Evolutionary conservation across 2,113 vertebrate species (phyloP), one percentile per base, ranked within the genome.

Genomic region (Amphilophus citrinellus): DNA sequence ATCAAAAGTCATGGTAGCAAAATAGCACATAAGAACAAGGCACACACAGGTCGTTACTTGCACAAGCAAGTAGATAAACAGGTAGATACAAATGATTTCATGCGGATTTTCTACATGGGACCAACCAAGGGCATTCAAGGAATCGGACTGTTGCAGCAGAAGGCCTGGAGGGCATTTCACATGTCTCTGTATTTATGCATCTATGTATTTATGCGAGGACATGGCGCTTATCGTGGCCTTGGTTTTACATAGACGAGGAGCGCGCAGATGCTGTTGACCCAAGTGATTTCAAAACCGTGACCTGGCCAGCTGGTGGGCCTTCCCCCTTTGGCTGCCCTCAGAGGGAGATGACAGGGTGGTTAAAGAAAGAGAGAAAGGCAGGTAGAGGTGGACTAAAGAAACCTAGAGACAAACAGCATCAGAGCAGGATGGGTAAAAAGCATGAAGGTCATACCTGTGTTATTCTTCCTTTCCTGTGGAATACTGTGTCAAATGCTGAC

Each of bases 181-280:
- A 8, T 89, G 63, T 82, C n/a, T 57, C 57, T 62, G 32, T 66
- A 88, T 91, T 91, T 87, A 93, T 92, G 89, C 81, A 89, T 92
- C 79, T 79, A 89, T 84, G 88, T 87, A 87, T 92, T 91, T 92
- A 89, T 93, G 88, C 93, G 89, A 83, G 91, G 87, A 56, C 82
- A 66, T 76, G 80, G 84, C 86, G 75, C 81, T 83, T 91, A 57
- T 84, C 63, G 68, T 79, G 82, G 66, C 47, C 27, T 73, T 73
- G 66, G 47, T 53, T 73, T 73, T 53, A 88, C 87, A 84, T 4
- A 77, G 91, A 90, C 87, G 86, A 61, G 89, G 58, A 87, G 82
- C 75, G 60, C 71, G 42, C 86, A 76, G 76, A 88, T 91, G 82
- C 91, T 80, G 85, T n/a, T 86, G 82, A 89, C 89, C 82, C 61